Conservation (phyloP, 2,888 invertebrate genomes). For the Cerastoderma edule region DNA sequence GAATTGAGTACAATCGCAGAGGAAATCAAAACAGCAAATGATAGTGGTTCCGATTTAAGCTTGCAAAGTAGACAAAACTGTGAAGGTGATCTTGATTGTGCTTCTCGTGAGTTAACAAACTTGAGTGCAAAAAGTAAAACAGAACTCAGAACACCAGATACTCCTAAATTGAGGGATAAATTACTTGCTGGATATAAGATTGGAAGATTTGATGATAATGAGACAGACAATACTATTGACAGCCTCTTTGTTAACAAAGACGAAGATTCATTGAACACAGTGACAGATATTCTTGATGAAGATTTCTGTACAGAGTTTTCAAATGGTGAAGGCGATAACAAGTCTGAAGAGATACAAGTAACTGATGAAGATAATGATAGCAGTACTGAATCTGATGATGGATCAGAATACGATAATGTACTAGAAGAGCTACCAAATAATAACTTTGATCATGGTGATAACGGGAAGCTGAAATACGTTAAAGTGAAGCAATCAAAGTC, state of each 20-base stretch:
- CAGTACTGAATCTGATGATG: constrained; percentile 13
- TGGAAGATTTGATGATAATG: constrained; percentile 14
- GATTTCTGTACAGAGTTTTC: constrained; percentile 48
- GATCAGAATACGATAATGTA: constrained; percentile 7
- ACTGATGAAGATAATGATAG: not conserved
- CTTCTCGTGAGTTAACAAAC: not conserved
- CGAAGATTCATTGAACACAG: constrained; percentile 38
- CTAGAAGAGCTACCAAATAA: not conserved
- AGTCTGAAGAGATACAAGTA: constrained; percentile 3
- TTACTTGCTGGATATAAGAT: not conserved
- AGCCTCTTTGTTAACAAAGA: constrained; percentile 50
- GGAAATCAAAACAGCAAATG: constrained; percentile 4
- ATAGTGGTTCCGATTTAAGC: not conserved
- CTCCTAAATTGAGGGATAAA: constrained; percentile 7
- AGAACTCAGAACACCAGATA: constrained; percentile 2
- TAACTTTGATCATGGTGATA: not conserved
- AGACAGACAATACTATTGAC: constrained; percentile 30
- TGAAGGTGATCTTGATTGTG: not conserved
- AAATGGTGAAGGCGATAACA: constrained; percentile 27
- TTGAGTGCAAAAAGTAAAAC: not conserved
- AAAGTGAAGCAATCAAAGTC: constrained; percentile 7
- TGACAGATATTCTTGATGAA: constrained; percentile 38
- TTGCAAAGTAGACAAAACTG: not conserved
- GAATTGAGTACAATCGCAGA: not conserved
- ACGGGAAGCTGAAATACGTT: not conserved